Evolutionary conservation across 2,888 invertebrate species (phyloP), one percentile per base, ranked within the genome.

Genomic region (Brachyopa scutellaris): DNA sequence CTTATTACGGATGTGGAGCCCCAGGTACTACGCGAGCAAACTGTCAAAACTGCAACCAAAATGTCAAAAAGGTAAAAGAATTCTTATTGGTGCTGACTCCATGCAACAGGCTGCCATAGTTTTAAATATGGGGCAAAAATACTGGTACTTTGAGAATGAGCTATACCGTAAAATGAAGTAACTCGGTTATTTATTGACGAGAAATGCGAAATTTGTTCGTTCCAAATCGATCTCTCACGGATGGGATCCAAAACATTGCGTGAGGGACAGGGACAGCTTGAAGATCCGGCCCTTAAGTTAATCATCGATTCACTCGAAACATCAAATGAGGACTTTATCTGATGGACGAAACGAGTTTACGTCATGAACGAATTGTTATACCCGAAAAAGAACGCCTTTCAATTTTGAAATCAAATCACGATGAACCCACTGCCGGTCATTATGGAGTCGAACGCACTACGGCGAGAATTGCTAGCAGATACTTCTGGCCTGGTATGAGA

Each of bases 401-500:
- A 7, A 84, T 84, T 78, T n/a, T 61, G 6, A n/a, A 61, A n/a
- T 31, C 9, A 0, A 84, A 84, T 15, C 84, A 85, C 17, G 76
- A 85, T 66, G 79, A 78, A 0, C 42, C 57, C 7, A 85, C 82
- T 7, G 79, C 84, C 5, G 82, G 84, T 0, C 84, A 84, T 49
- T 78, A 84, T 49, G 85, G 79, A 2, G 29, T 45, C 0, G 74
- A 82, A 2, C 57, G 61, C 23, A 85, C 85, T 0, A 77, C 77
- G 0, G 38, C 49, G 0, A 49, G 70, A 0, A 84, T 84, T n/a
- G 8, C 72, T 0, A 13, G 8, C n/a, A 55, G 77, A 42, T 82
- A 84, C 8, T 84, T 49, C n/a, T 84, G 84, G 84, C 42, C 82
- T n/a, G 67, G 73, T n/a, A 84, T 84, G 73, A 31, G 80, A 1